Conservation (phyloP, 2,113 vertebrate species). For the Zapornia atra region DNA sequence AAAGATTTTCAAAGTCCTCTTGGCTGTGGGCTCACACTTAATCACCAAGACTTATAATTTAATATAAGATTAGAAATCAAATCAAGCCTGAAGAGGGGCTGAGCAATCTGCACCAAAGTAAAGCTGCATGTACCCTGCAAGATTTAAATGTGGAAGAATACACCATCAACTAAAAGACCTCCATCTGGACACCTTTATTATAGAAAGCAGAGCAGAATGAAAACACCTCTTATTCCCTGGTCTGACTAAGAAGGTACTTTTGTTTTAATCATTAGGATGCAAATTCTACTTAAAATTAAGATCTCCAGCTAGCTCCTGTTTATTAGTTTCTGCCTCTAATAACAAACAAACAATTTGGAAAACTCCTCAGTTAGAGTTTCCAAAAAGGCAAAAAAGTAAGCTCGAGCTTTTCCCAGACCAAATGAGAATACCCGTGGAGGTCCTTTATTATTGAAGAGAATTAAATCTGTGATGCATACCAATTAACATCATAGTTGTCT, state of each 20-base stretch:
- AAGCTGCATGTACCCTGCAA: background rate
- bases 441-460: background rate
- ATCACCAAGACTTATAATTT: background rate
- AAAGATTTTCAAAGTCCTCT: background rate
- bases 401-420: background rate
- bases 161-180: background rate
- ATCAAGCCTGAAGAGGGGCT: background rate
- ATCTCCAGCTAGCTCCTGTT: background rate
- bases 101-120: background rate
- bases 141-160: background rate
- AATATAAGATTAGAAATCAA: background rate
- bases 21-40: background rate
- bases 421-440: background rate
- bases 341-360: background rate
- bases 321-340: background rate
- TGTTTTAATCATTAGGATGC: background rate
- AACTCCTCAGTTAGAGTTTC: background rate
- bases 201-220: background rate
- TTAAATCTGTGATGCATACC: background rate
- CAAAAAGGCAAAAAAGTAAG: background rate
- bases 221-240: background rate
- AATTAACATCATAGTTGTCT: background rate
- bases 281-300: background rate
- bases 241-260: background rate
- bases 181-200: background rate